Percentiles rank a stretch among this genome's conserved stretches.
Evolutionary conservation across 2,888 invertebrate species (phyloP).

Genomic region (Cephus pygmeus): DNA sequence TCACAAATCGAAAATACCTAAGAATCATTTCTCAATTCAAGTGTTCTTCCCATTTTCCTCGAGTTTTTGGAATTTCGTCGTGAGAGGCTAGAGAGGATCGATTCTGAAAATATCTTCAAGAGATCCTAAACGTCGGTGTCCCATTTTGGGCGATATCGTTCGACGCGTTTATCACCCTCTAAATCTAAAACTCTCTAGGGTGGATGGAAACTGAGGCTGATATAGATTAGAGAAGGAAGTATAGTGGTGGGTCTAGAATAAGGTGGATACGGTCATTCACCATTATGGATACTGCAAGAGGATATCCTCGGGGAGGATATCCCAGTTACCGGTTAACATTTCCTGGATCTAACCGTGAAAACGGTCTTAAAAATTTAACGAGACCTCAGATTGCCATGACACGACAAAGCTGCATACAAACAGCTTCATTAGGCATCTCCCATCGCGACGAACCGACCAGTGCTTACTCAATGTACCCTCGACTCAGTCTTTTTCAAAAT

Average conservation of each 20-base stretch:
- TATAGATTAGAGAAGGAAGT: background rate
- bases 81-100: background rate
- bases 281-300: background rate
- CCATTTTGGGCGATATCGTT: background rate
- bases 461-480: background rate
- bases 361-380: constrained; percentile 13
- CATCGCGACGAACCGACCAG: background rate
- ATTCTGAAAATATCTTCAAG: background rate
- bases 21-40: background rate
- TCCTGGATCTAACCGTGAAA: constrained; percentile 3
- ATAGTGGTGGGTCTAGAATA: background rate
- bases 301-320: constrained; percentile 1
- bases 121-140: background rate
- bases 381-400: constrained; percentile 7
- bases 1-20: background rate
- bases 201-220: background rate
- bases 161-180: background rate
- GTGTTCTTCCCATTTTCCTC: background rate
- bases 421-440: background rate
- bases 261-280: background rate
- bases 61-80: background rate
- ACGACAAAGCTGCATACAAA: background rate
- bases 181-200: background rate
- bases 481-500: background rate
- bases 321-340: constrained; percentile 9